These are phyloP conservation scores for Coelopa pilipes DNA, from an alignment of 2,888 invertebrate genomes.

Conservation along the genomic window DNA sequence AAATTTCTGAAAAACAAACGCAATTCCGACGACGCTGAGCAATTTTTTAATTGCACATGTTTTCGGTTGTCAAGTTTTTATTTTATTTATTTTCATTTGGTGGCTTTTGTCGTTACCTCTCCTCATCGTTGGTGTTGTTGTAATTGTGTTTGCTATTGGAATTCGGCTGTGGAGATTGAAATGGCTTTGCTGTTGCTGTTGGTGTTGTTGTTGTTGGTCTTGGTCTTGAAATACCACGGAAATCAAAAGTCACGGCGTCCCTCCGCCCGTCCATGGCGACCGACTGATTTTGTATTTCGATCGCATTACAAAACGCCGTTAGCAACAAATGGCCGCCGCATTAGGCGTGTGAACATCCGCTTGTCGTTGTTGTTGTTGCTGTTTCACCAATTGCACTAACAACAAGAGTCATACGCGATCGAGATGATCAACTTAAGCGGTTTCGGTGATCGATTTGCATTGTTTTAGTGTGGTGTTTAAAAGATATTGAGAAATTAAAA, in stretches of 20 bases:
- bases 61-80: conserved; percentile 31
- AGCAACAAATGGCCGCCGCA: background rate
- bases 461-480: no score
- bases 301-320: background rate
- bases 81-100: background rate
- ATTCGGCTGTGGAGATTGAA: background rate
- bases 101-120: background rate
- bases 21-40: background rate
- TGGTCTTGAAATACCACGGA: no score
- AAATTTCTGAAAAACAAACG: conserved; percentile 8
- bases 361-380: no score
- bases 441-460: no score
- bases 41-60: conserved; percentile 31
- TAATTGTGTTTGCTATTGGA: background rate
- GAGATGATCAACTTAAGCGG: no score
- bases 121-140: background rate
- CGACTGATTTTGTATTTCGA: background rate
- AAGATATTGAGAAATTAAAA: no score
- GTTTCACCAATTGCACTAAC: no score
- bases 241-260: no score
- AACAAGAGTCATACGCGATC: no score
- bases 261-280: no score
- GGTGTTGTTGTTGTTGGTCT: no score
- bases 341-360: no score
- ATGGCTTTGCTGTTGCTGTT: background rate